phyloP scores from a whole-genome alignment of 1,140 invertebrate species.

The Ips nitidus region DNA sequence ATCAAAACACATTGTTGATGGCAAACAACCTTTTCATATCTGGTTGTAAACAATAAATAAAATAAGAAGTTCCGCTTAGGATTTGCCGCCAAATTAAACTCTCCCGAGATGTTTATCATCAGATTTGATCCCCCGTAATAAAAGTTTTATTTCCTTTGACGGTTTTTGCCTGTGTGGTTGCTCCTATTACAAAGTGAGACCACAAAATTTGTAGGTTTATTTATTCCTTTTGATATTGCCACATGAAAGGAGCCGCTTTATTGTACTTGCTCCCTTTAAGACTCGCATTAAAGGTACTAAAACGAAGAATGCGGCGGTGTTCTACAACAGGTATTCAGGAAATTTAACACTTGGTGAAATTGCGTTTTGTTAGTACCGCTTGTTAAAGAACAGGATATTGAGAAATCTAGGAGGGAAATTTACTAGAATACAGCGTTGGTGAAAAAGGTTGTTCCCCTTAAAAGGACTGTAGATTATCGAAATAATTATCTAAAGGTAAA shows the following conservation, averaged over 20 bases:
- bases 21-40: no score
- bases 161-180: slow-evolving; percentile 7
- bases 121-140: slow-evolving; percentile 18
- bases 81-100: background rate
- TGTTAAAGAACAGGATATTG: no score
- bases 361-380: background rate
- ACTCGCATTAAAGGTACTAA: slow-evolving; percentile 2
- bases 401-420: no score
- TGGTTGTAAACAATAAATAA: no score
- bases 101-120: slow-evolving; percentile 13
- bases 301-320: slow-evolving; percentile 7
- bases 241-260: slow-evolving; percentile 19
- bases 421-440: background rate
- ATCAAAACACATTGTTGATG: no score
- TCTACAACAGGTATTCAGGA: slow-evolving; percentile 2
- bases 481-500: slow-evolving; percentile 11
- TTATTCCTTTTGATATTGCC: slow-evolving; percentile 20
- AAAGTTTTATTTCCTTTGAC: slow-evolving; percentile 19
- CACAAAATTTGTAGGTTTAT: slow-evolving; percentile 19
- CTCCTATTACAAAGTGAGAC: slow-evolving; percentile 20
- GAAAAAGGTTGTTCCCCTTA: background rate
- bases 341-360: slow-evolving; percentile 12
- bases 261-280: slow-evolving; percentile 12
- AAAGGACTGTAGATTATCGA: no score
- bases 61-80: no score